A percentile compares a stretch with the other conserved stretches of the same genome.
Conservation (phyloP, 2,797 vertebrate species). For the Fistularia commersonii region DNA sequence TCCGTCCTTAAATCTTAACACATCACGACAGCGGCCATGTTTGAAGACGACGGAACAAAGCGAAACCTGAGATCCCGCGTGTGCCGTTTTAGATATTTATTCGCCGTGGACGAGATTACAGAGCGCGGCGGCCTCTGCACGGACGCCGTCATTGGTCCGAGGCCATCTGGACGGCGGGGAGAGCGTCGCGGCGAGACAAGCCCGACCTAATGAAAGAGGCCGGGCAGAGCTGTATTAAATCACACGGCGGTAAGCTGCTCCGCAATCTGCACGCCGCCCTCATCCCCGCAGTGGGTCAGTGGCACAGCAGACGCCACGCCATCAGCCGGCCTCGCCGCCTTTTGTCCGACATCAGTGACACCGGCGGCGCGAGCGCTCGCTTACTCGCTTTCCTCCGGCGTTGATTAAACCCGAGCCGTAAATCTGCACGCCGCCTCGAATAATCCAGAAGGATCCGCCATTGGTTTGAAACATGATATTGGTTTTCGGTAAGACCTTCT, state of each 20-base stretch:
- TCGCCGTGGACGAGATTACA: slow-evolving; percentile 41
- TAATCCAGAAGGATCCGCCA: too few species aligned
- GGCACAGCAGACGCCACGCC: slow-evolving; percentile 63
- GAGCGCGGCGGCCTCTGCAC: not conserved
- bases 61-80: too few species aligned
- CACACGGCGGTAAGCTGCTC: slow-evolving; percentile 60
- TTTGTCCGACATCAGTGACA: slow-evolving; percentile 18
- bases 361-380: too few species aligned
- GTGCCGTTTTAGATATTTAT: slow-evolving; percentile 14
- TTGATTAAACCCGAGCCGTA: too few species aligned
- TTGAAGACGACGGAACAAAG: not conserved
- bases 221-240: slow-evolving; percentile 58
- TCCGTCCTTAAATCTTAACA: too few species aligned
- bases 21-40: too few species aligned
- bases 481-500: too few species aligned
- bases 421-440: too few species aligned
- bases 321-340: too few species aligned
- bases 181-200: slow-evolving; percentile 63
- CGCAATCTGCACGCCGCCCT: slow-evolving; percentile 54
- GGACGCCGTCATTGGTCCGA: slow-evolving; percentile 42
- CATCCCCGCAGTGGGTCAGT: slow-evolving; percentile 65
- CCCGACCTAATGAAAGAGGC: slow-evolving; percentile 64
- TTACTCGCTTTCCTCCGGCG: too few species aligned
- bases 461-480: too few species aligned
- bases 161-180: slow-evolving; percentile 67